Evolutionary conservation across 2,797 vertebrate genomes (phyloP).

Genomic region (Poeciliopsis infans): DNA sequence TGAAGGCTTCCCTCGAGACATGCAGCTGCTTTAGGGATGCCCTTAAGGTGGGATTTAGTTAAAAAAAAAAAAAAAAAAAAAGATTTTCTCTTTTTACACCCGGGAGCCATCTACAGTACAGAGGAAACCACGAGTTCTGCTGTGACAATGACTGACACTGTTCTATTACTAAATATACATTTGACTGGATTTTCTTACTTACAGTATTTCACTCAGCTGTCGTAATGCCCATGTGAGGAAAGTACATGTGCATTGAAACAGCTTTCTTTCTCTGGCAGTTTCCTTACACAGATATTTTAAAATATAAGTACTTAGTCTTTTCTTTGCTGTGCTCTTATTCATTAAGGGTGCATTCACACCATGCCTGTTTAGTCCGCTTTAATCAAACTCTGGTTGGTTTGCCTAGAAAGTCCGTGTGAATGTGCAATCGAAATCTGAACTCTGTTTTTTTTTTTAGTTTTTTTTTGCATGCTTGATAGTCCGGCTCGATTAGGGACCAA

Average conservation of each 20-base stretch:
- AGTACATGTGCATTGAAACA: background rate
- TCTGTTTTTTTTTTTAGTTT: no score
- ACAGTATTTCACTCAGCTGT: slow-evolving; percentile 6
- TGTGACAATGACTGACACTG: slow-evolving; percentile 12
- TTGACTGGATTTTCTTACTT: slow-evolving; percentile 3
- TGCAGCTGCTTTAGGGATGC: slow-evolving; percentile 43
- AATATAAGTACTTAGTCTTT: background rate
- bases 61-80: background rate
- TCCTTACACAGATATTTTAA: background rate
- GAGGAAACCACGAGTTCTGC: background rate
- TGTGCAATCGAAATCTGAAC: no score
- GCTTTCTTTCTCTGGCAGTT: background rate
- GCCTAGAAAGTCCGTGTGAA: no score
- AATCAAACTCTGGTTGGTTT: no score
- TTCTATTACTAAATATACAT: slow-evolving; percentile 16
- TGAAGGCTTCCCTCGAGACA: slow-evolving; percentile 52
- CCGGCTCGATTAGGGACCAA: no score
- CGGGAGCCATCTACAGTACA: slow-evolving; percentile 14
- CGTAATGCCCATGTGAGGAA: background rate
- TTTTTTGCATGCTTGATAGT: no score
- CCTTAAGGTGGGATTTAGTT: slow-evolving; percentile 47
- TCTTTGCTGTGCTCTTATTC: background rate
- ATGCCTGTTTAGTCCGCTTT: no score
- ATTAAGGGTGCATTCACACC: background rate
- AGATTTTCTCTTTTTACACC: slow-evolving; percentile 27